These are phyloP conservation scores for Otis tarda DNA, from an alignment of 2,113 vertebrate species.

Conservation along the genomic window DNA sequence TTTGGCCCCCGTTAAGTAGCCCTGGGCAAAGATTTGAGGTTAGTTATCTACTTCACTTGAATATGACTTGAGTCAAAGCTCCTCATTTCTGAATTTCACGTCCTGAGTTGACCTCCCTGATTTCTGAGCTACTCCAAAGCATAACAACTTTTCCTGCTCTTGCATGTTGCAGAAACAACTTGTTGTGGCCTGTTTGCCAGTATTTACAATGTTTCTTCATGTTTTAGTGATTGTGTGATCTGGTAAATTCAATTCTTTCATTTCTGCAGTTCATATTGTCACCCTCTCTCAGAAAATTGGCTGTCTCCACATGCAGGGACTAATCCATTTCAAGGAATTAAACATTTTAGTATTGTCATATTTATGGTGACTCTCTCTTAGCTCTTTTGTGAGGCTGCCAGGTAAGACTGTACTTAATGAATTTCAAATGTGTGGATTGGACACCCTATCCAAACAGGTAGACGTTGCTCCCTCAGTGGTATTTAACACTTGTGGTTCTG, in stretches of 20 bases:
- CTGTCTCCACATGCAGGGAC: neutral
- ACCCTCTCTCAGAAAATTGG: neutral
- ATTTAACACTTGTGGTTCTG: neutral
- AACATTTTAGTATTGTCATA: neutral
- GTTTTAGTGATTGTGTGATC: neutral
- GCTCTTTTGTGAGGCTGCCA: neutral
- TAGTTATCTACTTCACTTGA: constrained; percentile 14
- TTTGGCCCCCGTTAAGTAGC: neutral
- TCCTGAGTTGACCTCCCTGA: constrained; percentile 11
- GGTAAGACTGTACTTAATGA: neutral
- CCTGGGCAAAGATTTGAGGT: constrained; percentile 11
- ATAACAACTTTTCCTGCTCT: neutral
- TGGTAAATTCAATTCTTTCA: neutral
- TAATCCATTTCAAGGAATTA: neutral
- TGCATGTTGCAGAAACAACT: constrained; percentile 8
- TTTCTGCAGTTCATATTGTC: neutral
- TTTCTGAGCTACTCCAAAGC: neutral
- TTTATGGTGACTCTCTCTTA: neutral
- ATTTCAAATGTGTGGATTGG: neutral
- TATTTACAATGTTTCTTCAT: constrained; percentile 2
- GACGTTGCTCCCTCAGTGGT: neutral
- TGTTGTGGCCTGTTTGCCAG: neutral
- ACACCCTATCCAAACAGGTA: neutral
- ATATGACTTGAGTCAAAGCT: neutral
- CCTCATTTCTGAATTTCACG: constrained; percentile 8